Conservation (phyloP, 2,113 vertebrate genomes). For the Azemiops feae region DNA sequence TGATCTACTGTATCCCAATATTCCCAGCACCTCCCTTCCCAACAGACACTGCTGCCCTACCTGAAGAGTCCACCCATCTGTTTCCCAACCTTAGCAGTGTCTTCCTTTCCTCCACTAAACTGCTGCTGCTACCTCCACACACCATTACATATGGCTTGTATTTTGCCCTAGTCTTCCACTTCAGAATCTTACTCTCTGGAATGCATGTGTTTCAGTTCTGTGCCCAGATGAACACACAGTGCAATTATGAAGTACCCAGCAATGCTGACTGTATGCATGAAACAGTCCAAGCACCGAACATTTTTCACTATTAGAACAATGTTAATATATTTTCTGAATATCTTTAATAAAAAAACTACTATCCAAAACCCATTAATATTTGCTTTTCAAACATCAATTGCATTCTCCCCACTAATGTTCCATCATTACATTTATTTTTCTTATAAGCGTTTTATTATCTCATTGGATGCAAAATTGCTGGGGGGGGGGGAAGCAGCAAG, state of each 20-base stretch:
- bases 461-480: background rate
- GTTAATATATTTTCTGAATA: background rate
- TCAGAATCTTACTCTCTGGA: background rate
- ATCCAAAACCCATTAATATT: background rate
- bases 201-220: background rate
- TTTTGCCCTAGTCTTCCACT: background rate
- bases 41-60: background rate
- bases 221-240: background rate
- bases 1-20: background rate
- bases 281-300: background rate
- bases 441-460: background rate
- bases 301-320: background rate
- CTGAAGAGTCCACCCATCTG: background rate
- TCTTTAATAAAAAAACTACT: background rate
- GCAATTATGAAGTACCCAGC: background rate
- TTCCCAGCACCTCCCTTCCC: background rate
- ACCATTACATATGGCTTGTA: background rate
- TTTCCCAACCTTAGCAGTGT: background rate
- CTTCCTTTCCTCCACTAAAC: background rate
- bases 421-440: background rate
- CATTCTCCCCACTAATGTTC: background rate
- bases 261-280: background rate
- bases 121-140: background rate
- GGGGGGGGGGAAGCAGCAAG: accelerated
- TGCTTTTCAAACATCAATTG: background rate